A percentile compares a stretch with the other conserved stretches of the same genome.
phyloP scores from a whole-genome alignment of 2,797 vertebrate species.

The Rhinogobio ventralis region DNA sequence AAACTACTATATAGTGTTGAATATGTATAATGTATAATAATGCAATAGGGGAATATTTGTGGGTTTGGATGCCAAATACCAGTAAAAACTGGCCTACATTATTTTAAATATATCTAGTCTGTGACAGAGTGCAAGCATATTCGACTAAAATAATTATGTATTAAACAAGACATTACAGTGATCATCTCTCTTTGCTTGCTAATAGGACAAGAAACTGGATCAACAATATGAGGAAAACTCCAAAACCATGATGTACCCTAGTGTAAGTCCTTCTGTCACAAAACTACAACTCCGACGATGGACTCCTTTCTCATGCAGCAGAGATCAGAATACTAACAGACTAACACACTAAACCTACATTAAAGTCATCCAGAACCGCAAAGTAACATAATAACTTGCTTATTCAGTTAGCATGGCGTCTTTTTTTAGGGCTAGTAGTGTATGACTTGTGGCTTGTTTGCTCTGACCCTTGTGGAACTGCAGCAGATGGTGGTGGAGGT shows the following conservation, averaged over 20 bases:
- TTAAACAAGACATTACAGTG: neutral
- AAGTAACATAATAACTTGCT: constrained; percentile 39
- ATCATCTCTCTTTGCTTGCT: constrained; percentile 38
- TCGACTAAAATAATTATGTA: too few relatives aligned
- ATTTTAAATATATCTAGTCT: too few relatives aligned
- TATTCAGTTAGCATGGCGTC: constrained; percentile 41
- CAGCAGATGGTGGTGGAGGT: constrained; percentile 86
- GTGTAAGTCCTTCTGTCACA: constrained; percentile 81
- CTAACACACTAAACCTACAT: constrained; percentile 26
- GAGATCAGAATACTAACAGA: constrained; percentile 14
- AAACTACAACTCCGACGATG: neutral
- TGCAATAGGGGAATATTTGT: too few relatives aligned
- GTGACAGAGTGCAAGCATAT: too few relatives aligned
- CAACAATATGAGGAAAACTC: constrained; percentile 91
- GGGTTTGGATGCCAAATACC: too few relatives aligned
- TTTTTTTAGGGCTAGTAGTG: constrained; percentile 39
- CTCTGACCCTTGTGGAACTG: constrained; percentile 79
- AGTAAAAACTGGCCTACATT: too few relatives aligned
- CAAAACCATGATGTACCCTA: constrained; percentile 85
- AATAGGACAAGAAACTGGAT: constrained; percentile 95
- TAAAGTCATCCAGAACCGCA: constrained; percentile 10
- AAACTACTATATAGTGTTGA: too few relatives aligned
- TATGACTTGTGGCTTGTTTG: constrained; percentile 80
- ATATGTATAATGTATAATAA: too few relatives aligned
- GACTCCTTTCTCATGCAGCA: neutral